Conservation (phyloP, 2,888 invertebrate species). For the Harpalus rubripes region DNA sequence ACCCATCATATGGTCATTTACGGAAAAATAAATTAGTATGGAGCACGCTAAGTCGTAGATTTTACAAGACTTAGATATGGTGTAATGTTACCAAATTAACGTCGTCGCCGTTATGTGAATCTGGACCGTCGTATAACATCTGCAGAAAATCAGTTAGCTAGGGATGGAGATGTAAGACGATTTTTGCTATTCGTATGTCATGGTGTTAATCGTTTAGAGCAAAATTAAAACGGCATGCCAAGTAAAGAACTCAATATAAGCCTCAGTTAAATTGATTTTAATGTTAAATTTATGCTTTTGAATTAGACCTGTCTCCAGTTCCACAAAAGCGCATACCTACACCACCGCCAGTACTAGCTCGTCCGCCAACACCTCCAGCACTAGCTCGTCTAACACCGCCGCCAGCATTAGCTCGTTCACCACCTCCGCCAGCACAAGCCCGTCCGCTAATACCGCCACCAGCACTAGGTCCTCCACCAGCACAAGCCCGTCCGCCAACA, state of each 20-base stretch:
- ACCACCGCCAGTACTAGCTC: no score
- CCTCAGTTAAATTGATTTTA: not conserved
- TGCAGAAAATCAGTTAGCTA: not conserved
- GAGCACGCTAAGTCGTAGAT: slow-evolving; percentile 17
- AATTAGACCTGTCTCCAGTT: not conserved
- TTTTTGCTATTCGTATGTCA: slow-evolving; percentile 6
- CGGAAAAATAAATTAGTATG: not conserved
- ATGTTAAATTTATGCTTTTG: not conserved
- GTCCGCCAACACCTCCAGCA: no score
- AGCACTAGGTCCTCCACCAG: no score
- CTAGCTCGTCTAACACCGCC: no score
- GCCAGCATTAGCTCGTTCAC: no score
- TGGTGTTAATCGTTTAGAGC: not conserved
- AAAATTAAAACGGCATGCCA: not conserved
- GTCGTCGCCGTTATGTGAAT: not conserved
- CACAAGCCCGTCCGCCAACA: no score
- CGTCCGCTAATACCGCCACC: no score
- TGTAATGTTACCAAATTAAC: not conserved
- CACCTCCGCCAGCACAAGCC: no score
- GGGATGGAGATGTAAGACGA: slow-evolving; percentile 18
- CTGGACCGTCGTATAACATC: not conserved
- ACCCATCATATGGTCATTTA: slow-evolving; percentile 33
- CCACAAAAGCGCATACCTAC: no score
- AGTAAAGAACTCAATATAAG: not conserved
- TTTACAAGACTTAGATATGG: not conserved